A percentile compares a stretch with the other conserved stretches of the same genome.
phyloP scores from a whole-genome alignment of 2,888 invertebrate species.

The Lycophotia porphyrea region DNA sequence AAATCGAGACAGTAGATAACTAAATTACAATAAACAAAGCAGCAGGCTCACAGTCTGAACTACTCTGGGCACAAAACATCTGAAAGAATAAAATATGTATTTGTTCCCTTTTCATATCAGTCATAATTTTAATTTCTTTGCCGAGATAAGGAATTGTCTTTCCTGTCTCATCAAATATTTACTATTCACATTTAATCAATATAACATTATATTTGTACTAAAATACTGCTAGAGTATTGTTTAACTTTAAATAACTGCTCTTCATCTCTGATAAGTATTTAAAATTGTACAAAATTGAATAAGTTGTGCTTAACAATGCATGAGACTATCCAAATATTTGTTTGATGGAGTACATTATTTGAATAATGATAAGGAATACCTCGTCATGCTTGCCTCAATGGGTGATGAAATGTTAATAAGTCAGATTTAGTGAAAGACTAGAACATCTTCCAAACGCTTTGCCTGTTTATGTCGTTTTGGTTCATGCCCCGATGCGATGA shows the following conservation, averaged over 20 bases:
- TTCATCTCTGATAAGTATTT: background rate
- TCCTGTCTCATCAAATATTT: slow-evolving; percentile 33
- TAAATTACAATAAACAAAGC: slow-evolving; percentile 9
- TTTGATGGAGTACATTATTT: background rate
- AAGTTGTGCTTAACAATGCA: background rate
- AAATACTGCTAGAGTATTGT: background rate
- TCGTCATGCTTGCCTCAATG: background rate
- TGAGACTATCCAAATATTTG: background rate
- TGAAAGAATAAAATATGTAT: slow-evolving; percentile 17
- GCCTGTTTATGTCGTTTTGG: background rate
- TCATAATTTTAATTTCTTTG: slow-evolving; percentile 13
- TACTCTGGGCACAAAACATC: background rate
- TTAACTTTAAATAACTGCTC: background rate
- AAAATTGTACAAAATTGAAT: background rate
- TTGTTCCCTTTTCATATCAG: slow-evolving; percentile 28
- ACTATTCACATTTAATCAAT: slow-evolving; percentile 7
- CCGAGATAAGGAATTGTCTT: slow-evolving; percentile 3
- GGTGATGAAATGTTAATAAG: background rate
- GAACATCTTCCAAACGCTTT: background rate
- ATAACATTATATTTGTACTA: slow-evolving; percentile 16
- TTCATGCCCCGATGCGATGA: background rate
- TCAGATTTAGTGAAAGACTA: background rate
- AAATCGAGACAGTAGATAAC: too few species aligned
- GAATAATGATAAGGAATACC: too few species aligned
- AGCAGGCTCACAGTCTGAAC: background rate